Percentiles rank a stretch among this genome's conserved stretches.
Conservation (phyloP, 2,797 vertebrate genomes). For the Pseudopleuronectes americanus region DNA sequence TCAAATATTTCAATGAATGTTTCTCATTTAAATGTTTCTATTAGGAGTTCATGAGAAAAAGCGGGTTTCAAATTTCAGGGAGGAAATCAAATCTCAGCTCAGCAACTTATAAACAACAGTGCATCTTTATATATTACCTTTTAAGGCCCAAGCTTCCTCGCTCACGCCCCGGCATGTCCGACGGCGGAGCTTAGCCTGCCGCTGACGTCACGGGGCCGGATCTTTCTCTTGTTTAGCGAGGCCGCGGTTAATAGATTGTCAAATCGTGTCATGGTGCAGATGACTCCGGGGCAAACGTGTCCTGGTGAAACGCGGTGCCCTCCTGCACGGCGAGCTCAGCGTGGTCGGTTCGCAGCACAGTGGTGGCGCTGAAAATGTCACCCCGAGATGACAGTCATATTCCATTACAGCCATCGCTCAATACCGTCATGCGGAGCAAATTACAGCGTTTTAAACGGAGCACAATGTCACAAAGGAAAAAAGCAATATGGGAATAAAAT, state of each 20-base stretch:
- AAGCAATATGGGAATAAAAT: conserved; percentile 65
- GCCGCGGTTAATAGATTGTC: conserved; percentile 82
- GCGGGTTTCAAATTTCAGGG: neutral
- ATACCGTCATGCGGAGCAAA: conserved; percentile 80
- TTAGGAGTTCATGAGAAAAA: conserved; percentile 10
- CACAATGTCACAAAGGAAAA: conserved; percentile 71
- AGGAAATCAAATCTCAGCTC: conserved; percentile 2
- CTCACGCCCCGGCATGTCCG: neutral
- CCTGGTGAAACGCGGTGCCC: conserved; percentile 71
- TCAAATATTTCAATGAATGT: conserved; percentile 19
- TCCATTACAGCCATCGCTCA: conserved; percentile 82
- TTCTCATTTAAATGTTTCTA: neutral
- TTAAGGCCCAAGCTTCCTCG: conserved; percentile 7
- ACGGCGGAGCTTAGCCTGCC: conserved; percentile 56
- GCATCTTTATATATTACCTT: neutral
- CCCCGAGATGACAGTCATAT: conserved; percentile 77
- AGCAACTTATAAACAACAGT: neutral
- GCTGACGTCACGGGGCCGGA: conserved; percentile 53
- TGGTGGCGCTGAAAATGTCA: conserved; percentile 79
- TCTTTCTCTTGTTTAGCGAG: conserved; percentile 64
- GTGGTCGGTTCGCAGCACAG: conserved; percentile 77
- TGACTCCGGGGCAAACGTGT: conserved; percentile 82
- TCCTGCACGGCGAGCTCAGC: conserved; percentile 70
- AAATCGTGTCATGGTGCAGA: conserved; percentile 77
- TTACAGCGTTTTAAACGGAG: conserved; percentile 73